These are phyloP conservation scores for Torymus tubicola DNA, from an alignment of 2,888 invertebrate species.

Conservation along the genomic window DNA sequence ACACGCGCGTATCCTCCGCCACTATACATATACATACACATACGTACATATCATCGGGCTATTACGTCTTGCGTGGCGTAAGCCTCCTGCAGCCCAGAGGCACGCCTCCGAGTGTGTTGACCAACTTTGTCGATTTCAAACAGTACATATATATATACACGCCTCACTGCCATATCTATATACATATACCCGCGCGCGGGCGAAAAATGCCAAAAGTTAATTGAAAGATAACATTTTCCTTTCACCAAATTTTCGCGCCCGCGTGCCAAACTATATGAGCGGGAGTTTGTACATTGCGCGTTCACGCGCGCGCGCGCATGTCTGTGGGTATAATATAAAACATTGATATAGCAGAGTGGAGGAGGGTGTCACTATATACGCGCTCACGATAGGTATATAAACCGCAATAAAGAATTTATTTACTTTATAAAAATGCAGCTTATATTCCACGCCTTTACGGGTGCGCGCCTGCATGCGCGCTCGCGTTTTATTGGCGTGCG, in stretches of 20 bases:
- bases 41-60: neutral
- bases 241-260: neutral
- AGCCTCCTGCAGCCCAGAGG: neutral
- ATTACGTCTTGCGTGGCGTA: neutral
- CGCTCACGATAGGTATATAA: neutral
- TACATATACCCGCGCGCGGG: too few species aligned
- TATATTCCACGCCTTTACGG: neutral
- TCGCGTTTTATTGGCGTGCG: neutral
- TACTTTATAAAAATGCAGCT: neutral
- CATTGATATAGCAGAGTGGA: too few species aligned
- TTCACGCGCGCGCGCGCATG: too few species aligned
- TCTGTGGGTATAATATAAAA: too few species aligned
- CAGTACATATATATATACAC: neutral
- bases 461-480: neutral
- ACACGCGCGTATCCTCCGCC: too few species aligned
- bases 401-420: constrained; percentile 30
- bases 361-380: too few species aligned
- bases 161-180: neutral
- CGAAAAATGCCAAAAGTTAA: neutral
- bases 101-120: neutral
- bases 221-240: constrained; percentile 19
- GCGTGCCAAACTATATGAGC: neutral
- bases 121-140: constrained; percentile 15
- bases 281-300: too few species aligned
- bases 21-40: too few species aligned